A percentile compares a stretch with the other conserved stretches of the same genome.
phyloP scores from a whole-genome alignment of 2,888 invertebrate species.

The Magallana nippona region DNA sequence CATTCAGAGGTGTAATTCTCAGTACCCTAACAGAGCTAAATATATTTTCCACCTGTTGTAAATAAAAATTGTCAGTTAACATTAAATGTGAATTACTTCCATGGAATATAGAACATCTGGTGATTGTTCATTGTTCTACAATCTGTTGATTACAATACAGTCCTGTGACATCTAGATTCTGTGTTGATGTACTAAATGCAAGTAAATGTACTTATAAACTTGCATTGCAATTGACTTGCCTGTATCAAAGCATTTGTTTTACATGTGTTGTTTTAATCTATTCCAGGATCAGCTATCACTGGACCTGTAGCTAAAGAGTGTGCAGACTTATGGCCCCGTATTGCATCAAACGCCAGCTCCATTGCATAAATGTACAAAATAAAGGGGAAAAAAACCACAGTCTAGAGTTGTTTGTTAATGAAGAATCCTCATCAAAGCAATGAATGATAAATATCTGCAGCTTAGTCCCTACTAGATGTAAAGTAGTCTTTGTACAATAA shows the following conservation, averaged over 20 bases:
- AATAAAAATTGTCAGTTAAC: too few relatives aligned
- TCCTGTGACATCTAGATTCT: too few relatives aligned
- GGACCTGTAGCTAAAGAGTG: conserved; percentile 99
- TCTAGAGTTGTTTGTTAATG: not conserved
- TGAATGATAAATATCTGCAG: too few relatives aligned
- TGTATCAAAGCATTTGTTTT: not conserved
- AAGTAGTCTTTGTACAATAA: not conserved
- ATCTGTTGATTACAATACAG: too few relatives aligned
- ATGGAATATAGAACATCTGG: too few relatives aligned
- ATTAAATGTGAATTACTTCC: too few relatives aligned
- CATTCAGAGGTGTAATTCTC: too few relatives aligned
- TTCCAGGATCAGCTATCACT: conserved; percentile 93
- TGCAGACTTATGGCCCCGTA: conserved; percentile 99
- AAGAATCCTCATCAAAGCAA: not conserved
- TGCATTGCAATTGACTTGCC: not conserved
- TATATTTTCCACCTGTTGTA: too few relatives aligned
- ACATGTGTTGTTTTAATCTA: conserved; percentile 38
- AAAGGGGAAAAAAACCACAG: conserved; percentile 14
- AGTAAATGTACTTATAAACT: not conserved
- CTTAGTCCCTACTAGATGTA: too few relatives aligned
- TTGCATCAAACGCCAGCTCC: conserved; percentile 99
- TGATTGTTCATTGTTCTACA: too few relatives aligned
- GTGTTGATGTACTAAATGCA: too few relatives aligned
- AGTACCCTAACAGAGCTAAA: too few relatives aligned
- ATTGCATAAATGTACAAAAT: conserved; percentile 87